Evolutionary conservation across 2,888 invertebrate genomes (phyloP).

Genomic region (Halictus ligatus): DNA sequence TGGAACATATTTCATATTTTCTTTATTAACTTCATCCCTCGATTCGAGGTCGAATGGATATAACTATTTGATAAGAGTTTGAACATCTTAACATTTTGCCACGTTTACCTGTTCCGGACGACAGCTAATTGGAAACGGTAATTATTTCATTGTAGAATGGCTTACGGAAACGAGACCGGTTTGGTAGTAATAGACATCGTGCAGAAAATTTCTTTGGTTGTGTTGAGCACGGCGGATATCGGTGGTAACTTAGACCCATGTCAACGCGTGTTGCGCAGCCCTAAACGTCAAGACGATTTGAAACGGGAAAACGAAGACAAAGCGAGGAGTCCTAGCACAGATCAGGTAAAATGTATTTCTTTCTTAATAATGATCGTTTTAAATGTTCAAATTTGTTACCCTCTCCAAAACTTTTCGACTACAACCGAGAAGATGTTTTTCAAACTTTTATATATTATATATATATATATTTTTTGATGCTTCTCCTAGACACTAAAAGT

Average conservation of each 20-base stretch:
- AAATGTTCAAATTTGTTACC: conserved; percentile 39
- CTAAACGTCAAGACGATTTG: conserved; percentile 86
- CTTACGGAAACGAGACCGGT: conserved; percentile 98
- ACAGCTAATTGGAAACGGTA: neutral
- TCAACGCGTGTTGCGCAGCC: conserved; percentile 92
- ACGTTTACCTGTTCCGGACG: neutral
- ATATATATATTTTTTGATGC: conserved; percentile 49
- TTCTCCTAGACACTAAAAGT: conserved; percentile 57
- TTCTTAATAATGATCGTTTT: conserved; percentile 62
- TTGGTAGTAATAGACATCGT: conserved; percentile 97
- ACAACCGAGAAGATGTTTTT: conserved; percentile 54
- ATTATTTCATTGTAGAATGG: conserved; percentile 88
- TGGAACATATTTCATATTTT: too few species aligned
- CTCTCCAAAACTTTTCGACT: conserved; percentile 40
- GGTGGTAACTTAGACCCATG: conserved; percentile 96
- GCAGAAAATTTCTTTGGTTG: conserved; percentile 95
- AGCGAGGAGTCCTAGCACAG: conserved; percentile 93
- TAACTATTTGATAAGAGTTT: neutral
- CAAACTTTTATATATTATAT: conserved; percentile 48
- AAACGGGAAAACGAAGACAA: conserved; percentile 85
- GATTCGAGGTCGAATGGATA: too few species aligned
- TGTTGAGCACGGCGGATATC: conserved; percentile 95
- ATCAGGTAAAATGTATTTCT: conserved; percentile 89
- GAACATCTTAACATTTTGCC: neutral
- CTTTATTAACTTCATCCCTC: too few species aligned